Percentiles rank a stretch among this genome's conserved stretches.
Conservation (phyloP, 2,113 vertebrate genomes). For the Pogonocichla stellata region DNA sequence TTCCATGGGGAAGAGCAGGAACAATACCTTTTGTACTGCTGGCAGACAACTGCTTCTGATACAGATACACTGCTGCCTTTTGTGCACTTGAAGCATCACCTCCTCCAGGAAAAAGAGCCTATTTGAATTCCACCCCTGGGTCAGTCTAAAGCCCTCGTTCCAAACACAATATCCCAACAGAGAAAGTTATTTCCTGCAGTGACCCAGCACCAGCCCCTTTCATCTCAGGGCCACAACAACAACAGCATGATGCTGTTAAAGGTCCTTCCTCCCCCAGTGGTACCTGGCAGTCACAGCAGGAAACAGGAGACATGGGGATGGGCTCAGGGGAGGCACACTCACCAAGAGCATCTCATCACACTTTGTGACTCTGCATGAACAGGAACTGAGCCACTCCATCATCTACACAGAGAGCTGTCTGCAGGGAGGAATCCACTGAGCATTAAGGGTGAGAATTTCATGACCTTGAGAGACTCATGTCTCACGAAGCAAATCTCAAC, state of each 20-base stretch:
- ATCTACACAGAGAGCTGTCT: not conserved
- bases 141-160: not conserved
- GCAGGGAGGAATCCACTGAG: not conserved
- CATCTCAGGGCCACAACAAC: not conserved
- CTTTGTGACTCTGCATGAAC: not conserved
- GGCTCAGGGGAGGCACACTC: not conserved
- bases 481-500: not conserved
- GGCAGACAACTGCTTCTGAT: constrained; percentile 3
- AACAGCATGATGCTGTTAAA: not conserved
- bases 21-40: constrained; percentile 23
- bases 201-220: constrained; percentile 12
- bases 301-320: not conserved
- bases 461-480: not conserved
- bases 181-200: not conserved
- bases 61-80: not conserved
- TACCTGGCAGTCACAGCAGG: not conserved
- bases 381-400: not conserved
- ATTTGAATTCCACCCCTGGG: constrained; percentile 22
- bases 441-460: not conserved
- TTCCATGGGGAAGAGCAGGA: not conserved
- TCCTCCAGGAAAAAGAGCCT: not conserved
- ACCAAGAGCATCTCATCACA: not conserved
- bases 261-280: not conserved
- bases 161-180: not conserved
- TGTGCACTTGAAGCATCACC: not conserved